Conservation (phyloP, 1,140 invertebrate genomes). For the Chrysopa pallens region DNA sequence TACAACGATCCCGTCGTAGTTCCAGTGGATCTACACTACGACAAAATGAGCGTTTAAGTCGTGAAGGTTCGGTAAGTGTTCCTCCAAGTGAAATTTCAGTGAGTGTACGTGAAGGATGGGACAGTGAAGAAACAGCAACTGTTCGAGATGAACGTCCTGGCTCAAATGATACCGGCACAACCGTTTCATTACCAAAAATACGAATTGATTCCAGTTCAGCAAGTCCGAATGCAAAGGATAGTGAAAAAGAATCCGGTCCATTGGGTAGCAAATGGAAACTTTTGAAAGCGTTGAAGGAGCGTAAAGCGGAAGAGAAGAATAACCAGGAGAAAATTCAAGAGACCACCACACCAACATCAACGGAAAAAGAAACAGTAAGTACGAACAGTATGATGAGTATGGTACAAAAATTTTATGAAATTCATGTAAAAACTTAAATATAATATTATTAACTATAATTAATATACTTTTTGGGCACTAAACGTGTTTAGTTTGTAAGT, state of each 20-base stretch:
- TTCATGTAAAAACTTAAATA: conserved; percentile 37
- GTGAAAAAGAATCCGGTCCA: conserved; percentile 32
- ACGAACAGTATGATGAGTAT: conserved; percentile 21
- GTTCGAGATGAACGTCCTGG: conserved; percentile 20
- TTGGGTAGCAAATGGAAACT: conserved; percentile 76
- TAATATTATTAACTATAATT: neutral
- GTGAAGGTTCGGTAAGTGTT: conserved; percentile 25
- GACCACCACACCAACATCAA: conserved; percentile 30
- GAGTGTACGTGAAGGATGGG: conserved; percentile 22
- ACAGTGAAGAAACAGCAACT: conserved; percentile 22
- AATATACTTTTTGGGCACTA: too few relatives aligned
- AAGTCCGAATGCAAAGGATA: conserved; percentile 21
- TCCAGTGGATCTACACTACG: conserved; percentile 21
- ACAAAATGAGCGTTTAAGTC: conserved; percentile 20
- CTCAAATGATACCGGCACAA: conserved; percentile 19
- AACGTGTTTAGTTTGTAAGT: neutral
- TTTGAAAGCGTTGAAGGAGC: conserved; percentile 70
- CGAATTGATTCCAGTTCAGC: conserved; percentile 25
- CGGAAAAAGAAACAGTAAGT: conserved; percentile 49
- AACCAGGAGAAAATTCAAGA: conserved; percentile 36
- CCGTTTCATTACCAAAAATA: conserved; percentile 31
- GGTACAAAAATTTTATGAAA: conserved; percentile 40
- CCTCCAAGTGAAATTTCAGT: conserved; percentile 22
- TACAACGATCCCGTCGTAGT: conserved; percentile 14
- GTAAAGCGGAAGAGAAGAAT: conserved; percentile 69